Evolutionary conservation across 2,797 vertebrate species (phyloP), one percentile per base, ranked within the genome.

Genomic region (Poeciliopsis presidionis): DNA sequence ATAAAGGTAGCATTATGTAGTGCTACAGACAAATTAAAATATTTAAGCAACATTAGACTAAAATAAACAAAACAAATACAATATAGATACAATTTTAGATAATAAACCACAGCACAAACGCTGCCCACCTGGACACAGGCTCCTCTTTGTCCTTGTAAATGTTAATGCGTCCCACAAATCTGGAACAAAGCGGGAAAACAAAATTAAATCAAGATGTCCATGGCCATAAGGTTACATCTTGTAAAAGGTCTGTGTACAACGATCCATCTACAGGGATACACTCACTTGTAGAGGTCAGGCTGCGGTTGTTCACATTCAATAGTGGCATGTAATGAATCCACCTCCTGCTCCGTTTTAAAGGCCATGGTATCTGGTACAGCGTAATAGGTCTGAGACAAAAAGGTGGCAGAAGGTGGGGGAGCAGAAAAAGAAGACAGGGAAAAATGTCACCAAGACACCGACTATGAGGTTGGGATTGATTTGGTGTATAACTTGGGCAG

Each of bases 261-360:
- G 77, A 80, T 79, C 49, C 53, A 73, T 90, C 87, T 63, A 65
- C 57, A 74, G 70, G 47, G 77, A 86, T 76, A 61, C 74, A 86
- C 97, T 97, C 94, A 99, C 98, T 97, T 99, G 96, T 99, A 99
- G 91, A 99, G 97, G 94, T 99, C 98, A 71, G 98, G 97, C 92
- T 99, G 98, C 7, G 98, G 98, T 94, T 99, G 98, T 95, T 99
- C 97, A 93, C 98, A 99, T 96, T 99, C 98, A 89, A 99, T 97
- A 72, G 97, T 99, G 83, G 97, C 97, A 3, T 97, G 97, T 36
- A 99, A 91, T 5, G 95, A 95, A 77, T 97, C 97, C 0, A 99
- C 94, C 90, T 99, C 98, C 84, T 95, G 96, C 86, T 98, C 98
- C 4, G 95, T 96, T 86, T 95, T 96, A 95, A 99, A 99, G 89